Evolutionary conservation across 1,140 invertebrate species (phyloP).

Genomic region (Streblospio benedicti): DNA sequence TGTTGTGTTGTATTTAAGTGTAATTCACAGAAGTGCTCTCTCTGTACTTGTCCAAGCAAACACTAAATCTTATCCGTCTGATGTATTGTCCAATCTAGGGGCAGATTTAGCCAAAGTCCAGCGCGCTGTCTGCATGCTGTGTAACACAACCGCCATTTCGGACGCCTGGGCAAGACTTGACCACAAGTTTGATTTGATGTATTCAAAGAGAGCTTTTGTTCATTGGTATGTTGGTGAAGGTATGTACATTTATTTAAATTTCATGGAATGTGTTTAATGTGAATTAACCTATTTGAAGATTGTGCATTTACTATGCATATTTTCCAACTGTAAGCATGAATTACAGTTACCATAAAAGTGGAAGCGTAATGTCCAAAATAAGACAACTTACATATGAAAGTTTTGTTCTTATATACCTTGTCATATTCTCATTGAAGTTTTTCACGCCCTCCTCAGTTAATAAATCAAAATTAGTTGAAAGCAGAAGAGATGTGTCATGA

Average conservation of each 20-base stretch:
- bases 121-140: slow-evolving; percentile 60
- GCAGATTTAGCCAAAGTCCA: slow-evolving; percentile 55
- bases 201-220: slow-evolving; percentile 50
- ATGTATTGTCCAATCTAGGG: no score
- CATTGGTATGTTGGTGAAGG: slow-evolving; percentile 38
- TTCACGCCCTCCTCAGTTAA: neutral
- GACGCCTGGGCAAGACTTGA: slow-evolving; percentile 36
- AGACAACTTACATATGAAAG: neutral
- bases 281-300: slow-evolving; percentile 66
- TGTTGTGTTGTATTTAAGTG: slow-evolving; percentile 62
- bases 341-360: slow-evolving; percentile 28
- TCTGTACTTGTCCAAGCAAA: slow-evolving; percentile 67
- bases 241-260: neutral
- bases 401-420: neutral
- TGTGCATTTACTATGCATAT: slow-evolving; percentile 26
- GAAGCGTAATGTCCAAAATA: neutral
- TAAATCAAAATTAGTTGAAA: neutral
- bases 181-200: slow-evolving; percentile 57
- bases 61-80: no score
- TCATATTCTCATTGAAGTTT: neutral
- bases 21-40: slow-evolving; percentile 71
- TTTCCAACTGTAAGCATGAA: slow-evolving; percentile 38
- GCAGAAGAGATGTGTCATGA: slow-evolving; percentile 27
- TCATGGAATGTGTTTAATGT: slow-evolving; percentile 25
- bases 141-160: slow-evolving; percentile 69